These are phyloP conservation scores for Bergia sp. DNA, from an alignment of 92 coral and sea anemone species.

Conservation along the genomic window DNA sequence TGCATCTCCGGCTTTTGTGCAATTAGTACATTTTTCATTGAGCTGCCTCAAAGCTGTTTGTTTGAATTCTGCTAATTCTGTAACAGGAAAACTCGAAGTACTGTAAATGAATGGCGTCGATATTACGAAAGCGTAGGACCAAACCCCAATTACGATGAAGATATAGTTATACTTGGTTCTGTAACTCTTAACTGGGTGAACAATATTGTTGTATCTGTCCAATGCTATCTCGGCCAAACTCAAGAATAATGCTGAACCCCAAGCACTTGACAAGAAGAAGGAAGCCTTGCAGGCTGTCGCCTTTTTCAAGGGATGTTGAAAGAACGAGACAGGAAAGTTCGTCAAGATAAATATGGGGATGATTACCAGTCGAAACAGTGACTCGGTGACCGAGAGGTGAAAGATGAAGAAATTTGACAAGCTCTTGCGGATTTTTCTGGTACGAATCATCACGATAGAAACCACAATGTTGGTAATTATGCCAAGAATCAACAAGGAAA, in stretches of 20 bases:
- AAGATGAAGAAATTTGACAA: slow-evolving; percentile 40
- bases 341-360: slow-evolving; percentile 13
- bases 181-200: slow-evolving; percentile 37
- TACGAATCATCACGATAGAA: slow-evolving; percentile 42
- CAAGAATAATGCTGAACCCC: slow-evolving; percentile 47
- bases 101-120: slow-evolving; percentile 44
- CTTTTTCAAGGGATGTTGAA: not conserved
- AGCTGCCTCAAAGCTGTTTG: slow-evolving; percentile 19
- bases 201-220: slow-evolving; percentile 57
- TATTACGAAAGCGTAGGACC: slow-evolving; percentile 52
- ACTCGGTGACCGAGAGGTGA: slow-evolving; percentile 41
- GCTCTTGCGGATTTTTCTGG: slow-evolving; percentile 39
- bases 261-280: slow-evolving; percentile 20
- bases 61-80: slow-evolving; percentile 46
- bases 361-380: slow-evolving; percentile 30
- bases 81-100: slow-evolving; percentile 26
- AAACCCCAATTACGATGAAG: slow-evolving; percentile 35
- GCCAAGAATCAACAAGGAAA: not conserved
- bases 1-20: slow-evolving; percentile 3
- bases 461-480: slow-evolving; percentile 39
- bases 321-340: not conserved
- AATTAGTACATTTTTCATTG: not conserved
- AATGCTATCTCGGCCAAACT: slow-evolving; percentile 46
- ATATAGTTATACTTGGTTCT: slow-evolving; percentile 27
- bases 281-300: slow-evolving; percentile 28